phyloP scores from a whole-genome alignment of 53 echinoderm and acorn worm genomes.

The Patiria pectinifera region DNA sequence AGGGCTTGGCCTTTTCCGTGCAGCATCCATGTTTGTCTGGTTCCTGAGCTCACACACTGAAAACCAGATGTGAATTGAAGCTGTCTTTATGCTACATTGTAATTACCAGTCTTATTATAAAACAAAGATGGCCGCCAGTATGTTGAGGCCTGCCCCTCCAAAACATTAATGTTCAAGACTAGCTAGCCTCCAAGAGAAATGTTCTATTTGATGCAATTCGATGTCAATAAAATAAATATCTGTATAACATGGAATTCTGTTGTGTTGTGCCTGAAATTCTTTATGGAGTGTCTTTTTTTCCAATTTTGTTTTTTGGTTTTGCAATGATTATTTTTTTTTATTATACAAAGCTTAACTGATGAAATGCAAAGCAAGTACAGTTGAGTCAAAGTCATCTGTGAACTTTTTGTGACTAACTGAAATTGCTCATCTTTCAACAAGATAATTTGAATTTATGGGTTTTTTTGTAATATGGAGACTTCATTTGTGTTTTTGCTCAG shows the following conservation, averaged over 20 bases:
- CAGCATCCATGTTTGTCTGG: background rate
- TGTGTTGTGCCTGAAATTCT: too few relatives aligned
- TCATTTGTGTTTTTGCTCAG: too few relatives aligned
- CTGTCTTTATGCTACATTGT: too few relatives aligned
- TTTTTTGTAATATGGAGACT: too few relatives aligned
- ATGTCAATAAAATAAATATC: slow-evolving; percentile 59
- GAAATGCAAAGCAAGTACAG: too few relatives aligned
- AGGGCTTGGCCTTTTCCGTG: background rate
- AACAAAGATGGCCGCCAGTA: background rate
- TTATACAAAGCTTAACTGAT: too few relatives aligned
- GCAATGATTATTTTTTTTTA: too few relatives aligned
- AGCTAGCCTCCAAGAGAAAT: slow-evolving; percentile 34
- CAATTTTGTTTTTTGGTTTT: too few relatives aligned
- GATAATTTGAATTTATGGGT: too few relatives aligned
- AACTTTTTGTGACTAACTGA: too few relatives aligned
- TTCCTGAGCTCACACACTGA: background rate
- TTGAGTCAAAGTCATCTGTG: too few relatives aligned
- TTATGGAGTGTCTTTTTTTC: background rate
- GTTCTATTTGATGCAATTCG: slow-evolving; percentile 52
- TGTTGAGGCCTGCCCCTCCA: background rate
- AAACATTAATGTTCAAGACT: background rate
- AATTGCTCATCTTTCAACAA: too few relatives aligned
- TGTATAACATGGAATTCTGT: slow-evolving; percentile 40
- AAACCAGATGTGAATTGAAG: background rate
- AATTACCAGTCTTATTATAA: background rate